A percentile compares a stretch with the other conserved stretches of the same genome.
phyloP scores from a whole-genome alignment of 2,888 invertebrate genomes.

The Choreutis nemorana region DNA sequence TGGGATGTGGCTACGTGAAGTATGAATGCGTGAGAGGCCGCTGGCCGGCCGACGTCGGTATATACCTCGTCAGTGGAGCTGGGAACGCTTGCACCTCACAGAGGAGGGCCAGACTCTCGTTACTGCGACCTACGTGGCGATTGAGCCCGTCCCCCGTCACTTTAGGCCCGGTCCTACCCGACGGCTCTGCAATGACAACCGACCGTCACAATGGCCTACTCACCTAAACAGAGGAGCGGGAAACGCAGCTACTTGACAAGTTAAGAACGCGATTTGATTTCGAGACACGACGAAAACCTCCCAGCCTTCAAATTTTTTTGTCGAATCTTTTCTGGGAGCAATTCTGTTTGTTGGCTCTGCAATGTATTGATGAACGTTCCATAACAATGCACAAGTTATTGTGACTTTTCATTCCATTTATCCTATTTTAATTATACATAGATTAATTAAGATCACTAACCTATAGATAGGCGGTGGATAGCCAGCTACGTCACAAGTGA shows the following conservation, averaged over 20 bases:
- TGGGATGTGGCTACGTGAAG: slow-evolving; percentile 52
- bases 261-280: slow-evolving; percentile 64
- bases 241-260: slow-evolving; percentile 74
- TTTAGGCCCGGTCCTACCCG: slow-evolving; percentile 75
- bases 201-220: slow-evolving; percentile 36
- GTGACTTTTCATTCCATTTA: background rate
- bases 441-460: slow-evolving; percentile 25
- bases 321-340: slow-evolving; percentile 64
- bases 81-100: slow-evolving; percentile 84
- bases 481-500: slow-evolving; percentile 63
- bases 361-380: too few species aligned
- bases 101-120: slow-evolving; percentile 69
- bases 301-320: slow-evolving; percentile 70
- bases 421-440: background rate
- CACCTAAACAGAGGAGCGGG: slow-evolving; percentile 77
- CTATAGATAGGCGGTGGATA: slow-evolving; percentile 61
- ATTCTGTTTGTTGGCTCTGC: slow-evolving; percentile 69
- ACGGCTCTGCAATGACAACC: slow-evolving; percentile 68
- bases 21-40: slow-evolving; percentile 58
- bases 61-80: slow-evolving; percentile 80
- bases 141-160: slow-evolving; percentile 70
- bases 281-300: slow-evolving; percentile 64
- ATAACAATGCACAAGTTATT: background rate
- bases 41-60: slow-evolving; percentile 35
- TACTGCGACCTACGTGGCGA: slow-evolving; percentile 52